A percentile compares a stretch with the other conserved stretches of the same genome.
Evolutionary conservation across 2,888 invertebrate genomes (phyloP).

Genomic region (Orthosia incerta): DNA sequence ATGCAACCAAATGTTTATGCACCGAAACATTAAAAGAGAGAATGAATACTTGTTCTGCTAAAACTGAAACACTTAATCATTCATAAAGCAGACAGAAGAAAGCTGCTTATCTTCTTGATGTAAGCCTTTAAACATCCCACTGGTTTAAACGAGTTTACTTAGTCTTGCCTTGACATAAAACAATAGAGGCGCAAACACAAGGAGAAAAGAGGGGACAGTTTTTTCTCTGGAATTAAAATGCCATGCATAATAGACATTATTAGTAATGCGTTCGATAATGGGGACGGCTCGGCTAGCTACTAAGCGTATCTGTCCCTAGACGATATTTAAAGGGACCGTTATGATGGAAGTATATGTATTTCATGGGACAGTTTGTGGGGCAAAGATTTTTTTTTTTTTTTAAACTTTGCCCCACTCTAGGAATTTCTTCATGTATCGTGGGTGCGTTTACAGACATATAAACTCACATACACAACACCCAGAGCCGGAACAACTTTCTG

Average conservation of each 20-base stretch:
- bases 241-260: constrained; percentile 8
- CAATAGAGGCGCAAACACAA: constrained; percentile 5
- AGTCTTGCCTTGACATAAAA: neutral
- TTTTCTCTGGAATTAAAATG: neutral
- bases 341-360: neutral
- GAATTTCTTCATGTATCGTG: no score
- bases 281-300: constrained; percentile 1
- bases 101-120: neutral
- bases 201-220: neutral
- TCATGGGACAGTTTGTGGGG: neutral
- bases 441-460: no score
- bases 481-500: no score
- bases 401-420: no score
- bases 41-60: neutral
- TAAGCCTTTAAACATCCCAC: neutral
- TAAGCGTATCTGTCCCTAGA: neutral
- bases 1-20: no score
- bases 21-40: no score
- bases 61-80: neutral
- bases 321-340: neutral
- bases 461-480: no score
- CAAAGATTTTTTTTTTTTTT: no score
- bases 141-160: neutral
- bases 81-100: neutral
- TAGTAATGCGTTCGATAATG: constrained; percentile 9